Percentiles rank a stretch among this genome's conserved stretches.
These are phyloP conservation scores for Salvelinus alpinus DNA, from an alignment of 2,113 vertebrate genomes.

Conservation along the genomic window DNA sequence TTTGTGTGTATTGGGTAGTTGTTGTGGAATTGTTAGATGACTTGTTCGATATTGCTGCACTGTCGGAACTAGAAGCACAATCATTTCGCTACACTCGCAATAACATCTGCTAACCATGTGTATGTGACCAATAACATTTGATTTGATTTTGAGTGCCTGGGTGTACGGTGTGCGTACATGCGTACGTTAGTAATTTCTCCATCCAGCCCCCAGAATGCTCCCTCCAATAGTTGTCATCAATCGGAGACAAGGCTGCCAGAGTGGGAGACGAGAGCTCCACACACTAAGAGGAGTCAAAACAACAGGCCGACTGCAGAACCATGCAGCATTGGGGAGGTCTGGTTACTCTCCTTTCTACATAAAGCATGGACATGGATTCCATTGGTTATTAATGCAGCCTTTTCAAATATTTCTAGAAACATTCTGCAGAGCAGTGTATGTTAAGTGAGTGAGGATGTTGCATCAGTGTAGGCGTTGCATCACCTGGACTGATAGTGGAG, in stretches of 20 bases:
- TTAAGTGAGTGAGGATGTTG: slow-evolving; percentile 38
- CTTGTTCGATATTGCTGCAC: too few species aligned
- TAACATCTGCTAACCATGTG: too few species aligned
- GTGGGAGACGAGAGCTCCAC: slow-evolving; percentile 26
- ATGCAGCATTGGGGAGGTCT: slow-evolving; percentile 34
- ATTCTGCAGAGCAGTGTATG: slow-evolving; percentile 40
- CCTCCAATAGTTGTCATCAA: slow-evolving; percentile 65
- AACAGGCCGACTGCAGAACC: slow-evolving; percentile 43
- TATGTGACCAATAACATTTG: too few species aligned
- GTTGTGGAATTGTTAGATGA: too few species aligned
- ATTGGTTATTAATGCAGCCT: slow-evolving; percentile 64
- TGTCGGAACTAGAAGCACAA: too few species aligned
- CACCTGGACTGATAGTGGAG: slow-evolving; percentile 16
- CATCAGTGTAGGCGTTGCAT: slow-evolving; percentile 45
- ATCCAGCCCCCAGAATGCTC: slow-evolving; percentile 65
- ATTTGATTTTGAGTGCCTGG: too few species aligned
- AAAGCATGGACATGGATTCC: slow-evolving; percentile 37
- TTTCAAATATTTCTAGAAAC: slow-evolving; percentile 57
- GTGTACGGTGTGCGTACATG: too few species aligned
- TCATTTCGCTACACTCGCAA: too few species aligned
- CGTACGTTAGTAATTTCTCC: slow-evolving; percentile 64
- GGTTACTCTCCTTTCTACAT: slow-evolving; percentile 40
- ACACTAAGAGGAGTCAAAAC: slow-evolving; percentile 60
- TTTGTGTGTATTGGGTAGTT: too few species aligned
- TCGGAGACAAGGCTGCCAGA: slow-evolving; percentile 54